These are phyloP conservation scores for Oxyura jamaicensis DNA, from an alignment of 2,113 vertebrate species.

Conservation along the genomic window DNA sequence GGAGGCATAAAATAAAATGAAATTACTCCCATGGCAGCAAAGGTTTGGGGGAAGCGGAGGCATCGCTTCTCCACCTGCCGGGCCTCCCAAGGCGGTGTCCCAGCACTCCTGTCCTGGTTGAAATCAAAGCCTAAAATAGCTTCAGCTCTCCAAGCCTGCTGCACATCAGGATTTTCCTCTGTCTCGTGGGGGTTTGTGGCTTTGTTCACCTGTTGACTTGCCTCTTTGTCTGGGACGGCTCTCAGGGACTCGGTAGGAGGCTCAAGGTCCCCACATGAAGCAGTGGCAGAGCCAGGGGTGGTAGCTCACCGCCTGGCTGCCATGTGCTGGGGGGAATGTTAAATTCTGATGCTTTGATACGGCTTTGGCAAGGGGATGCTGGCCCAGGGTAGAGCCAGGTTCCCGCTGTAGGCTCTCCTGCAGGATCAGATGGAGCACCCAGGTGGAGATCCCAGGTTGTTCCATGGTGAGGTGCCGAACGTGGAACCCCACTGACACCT, in stretches of 20 bases:
- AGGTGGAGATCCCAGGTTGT: background rate
- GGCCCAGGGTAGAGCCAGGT: background rate
- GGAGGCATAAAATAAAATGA: background rate
- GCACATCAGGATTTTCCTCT: background rate
- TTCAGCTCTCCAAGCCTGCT: background rate
- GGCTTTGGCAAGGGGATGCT: background rate
- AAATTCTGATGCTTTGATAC: background rate
- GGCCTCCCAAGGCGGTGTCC: background rate
- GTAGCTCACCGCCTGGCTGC: background rate
- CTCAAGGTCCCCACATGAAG: background rate
- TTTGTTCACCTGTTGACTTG: background rate
- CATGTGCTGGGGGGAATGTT: fast-evolving
- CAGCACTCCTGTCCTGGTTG: background rate
- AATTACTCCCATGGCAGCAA: background rate
- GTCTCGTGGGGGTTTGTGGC: background rate
- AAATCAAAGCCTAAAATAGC: background rate
- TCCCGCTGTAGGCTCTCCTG: background rate
- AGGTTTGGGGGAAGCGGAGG: background rate
- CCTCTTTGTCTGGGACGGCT: background rate
- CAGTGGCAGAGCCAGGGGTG: background rate
- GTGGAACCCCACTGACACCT: background rate
- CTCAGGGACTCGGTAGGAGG: fast-evolving
- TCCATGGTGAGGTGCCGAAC: fast-evolving
- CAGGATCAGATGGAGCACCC: background rate
- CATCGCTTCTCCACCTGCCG: background rate